Base-by-base conservation (phyloP, 2,888 invertebrate genomes). In the Cephus pulcher region DNA sequence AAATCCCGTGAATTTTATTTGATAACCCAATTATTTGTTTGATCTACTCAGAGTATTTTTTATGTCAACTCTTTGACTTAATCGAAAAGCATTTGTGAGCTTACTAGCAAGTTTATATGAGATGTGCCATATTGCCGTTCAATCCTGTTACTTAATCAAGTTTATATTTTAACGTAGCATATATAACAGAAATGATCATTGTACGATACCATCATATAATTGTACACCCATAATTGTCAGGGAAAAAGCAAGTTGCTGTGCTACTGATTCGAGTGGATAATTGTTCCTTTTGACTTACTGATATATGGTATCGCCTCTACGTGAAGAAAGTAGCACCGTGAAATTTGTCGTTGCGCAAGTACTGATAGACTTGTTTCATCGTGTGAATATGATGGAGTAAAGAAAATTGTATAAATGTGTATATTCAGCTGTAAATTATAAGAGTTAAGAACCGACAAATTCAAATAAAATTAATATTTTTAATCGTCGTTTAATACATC, bases 401-500 rank as follows among this genome's bases (percentile, higher is more conserved):
- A 75, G 74, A 69, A 76, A 69, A 73, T 73, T 78, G 78, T 78
- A 76, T 76, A 79, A 79, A 79, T 79, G 79, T 79, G 79, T 79
- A 79, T 71, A 79, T 76, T 79, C 76, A 79, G 74, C 69, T 79
- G 79, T 79, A 76, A 73, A 76, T 76, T 79, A 69, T 79, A 79
- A 76, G 40, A 76, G 32, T 79, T 76, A 37, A 56, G 32, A 74
- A 79, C 68, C 74, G 78, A 77, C 75, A 78, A 75, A 79, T 78
- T 78, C 73, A 73, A 75, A 78, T 79, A 78, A 69, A 75, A 71
- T 69, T 78, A 78, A 73, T 79, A 78, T 75, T 78, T 79, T 79
- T 79, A 79, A 75, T 78, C 75, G 35, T 79, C 37, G 75, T 78
- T 78, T 75, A 78, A 40, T 69, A 56, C 69, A 74, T 35, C 40